phyloP scores from a whole-genome alignment of 1,140 invertebrate genomes.

The Euwallacea similis region DNA sequence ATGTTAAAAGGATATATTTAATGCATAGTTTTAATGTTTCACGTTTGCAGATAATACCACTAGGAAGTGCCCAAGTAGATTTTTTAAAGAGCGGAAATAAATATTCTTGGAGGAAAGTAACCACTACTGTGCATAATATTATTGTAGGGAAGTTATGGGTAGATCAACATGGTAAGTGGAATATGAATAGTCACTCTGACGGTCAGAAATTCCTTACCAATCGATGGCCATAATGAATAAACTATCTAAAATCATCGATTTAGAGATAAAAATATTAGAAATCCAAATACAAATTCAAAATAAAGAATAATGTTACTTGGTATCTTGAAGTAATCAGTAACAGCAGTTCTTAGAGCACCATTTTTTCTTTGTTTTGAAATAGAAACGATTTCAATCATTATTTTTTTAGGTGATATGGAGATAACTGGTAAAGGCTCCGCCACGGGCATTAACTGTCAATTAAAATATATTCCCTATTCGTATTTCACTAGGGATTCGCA shows the following conservation, averaged over 20 bases:
- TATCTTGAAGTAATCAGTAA: no score
- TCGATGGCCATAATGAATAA: no score
- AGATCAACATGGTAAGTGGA: conserved; percentile 84
- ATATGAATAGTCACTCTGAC: no score
- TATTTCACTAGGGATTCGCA: conserved; percentile 96
- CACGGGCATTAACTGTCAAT: conserved; percentile 88
- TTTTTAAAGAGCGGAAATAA: conserved; percentile 78
- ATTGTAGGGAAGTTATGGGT: conserved; percentile 99
- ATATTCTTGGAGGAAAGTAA: conserved; percentile 98
- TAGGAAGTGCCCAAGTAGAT: conserved; percentile 82
- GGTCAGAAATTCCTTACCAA: no score
- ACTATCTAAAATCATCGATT: no score
- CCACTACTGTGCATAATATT: conserved; percentile 98
- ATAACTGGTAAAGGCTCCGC: conserved; percentile 75
- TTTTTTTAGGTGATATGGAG: conserved; percentile 79
- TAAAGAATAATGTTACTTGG: no score
- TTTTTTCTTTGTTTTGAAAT: neutral
- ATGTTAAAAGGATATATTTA: conserved; percentile 18
- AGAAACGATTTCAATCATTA: neutral
- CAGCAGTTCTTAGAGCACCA: no score
- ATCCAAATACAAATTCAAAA: no score
- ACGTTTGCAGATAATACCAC: conserved; percentile 73
- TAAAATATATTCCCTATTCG: conserved; percentile 96
- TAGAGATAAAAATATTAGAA: no score
- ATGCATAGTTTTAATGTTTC: neutral